phyloP scores from a whole-genome alignment of 2,888 invertebrate genomes.

The Ferdinandea cuprea region DNA sequence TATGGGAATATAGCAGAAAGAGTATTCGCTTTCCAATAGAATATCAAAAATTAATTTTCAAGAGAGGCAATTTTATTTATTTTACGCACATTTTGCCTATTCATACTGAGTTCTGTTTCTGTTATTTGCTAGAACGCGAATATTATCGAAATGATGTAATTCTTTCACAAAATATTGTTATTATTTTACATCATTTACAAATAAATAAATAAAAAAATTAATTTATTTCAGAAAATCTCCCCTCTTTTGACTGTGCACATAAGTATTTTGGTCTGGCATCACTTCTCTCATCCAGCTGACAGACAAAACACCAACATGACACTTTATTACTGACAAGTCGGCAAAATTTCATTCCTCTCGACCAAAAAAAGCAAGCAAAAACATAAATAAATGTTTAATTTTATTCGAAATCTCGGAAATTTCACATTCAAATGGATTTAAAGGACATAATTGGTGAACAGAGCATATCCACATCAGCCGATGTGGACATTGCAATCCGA shows the following conservation, averaged over 20 bases:
- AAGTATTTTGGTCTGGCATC: conserved; percentile 1
- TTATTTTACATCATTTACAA: too few species aligned
- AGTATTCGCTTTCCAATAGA: too few species aligned
- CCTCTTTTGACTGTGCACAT: conserved; percentile 1
- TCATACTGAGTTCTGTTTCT: too few species aligned
- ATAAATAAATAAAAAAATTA: too few species aligned
- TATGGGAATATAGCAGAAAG: too few species aligned
- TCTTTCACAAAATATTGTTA: too few species aligned
- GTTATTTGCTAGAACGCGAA: too few species aligned
- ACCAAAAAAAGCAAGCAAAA: conserved; percentile 11
- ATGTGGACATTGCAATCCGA: conserved; percentile 82
- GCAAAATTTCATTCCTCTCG: conserved; percentile 38
- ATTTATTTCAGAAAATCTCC: too few species aligned
- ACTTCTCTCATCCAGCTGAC: conserved; percentile 1
- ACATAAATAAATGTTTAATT: conserved; percentile 58
- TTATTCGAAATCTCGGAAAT: not conserved
- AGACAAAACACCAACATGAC: conserved; percentile 38
- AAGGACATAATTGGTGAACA: conserved; percentile 76
- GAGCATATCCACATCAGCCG: conserved; percentile 84
- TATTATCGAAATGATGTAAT: too few species aligned
- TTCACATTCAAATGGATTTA: conserved; percentile 70
- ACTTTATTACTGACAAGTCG: conserved; percentile 64
- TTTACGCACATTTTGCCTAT: too few species aligned
- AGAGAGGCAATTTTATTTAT: too few species aligned
- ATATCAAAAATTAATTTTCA: too few species aligned